Percentiles rank a stretch among this genome's conserved stretches.
Conservation (phyloP, 2,797 vertebrate genomes). For the Urophycis tenuis region DNA sequence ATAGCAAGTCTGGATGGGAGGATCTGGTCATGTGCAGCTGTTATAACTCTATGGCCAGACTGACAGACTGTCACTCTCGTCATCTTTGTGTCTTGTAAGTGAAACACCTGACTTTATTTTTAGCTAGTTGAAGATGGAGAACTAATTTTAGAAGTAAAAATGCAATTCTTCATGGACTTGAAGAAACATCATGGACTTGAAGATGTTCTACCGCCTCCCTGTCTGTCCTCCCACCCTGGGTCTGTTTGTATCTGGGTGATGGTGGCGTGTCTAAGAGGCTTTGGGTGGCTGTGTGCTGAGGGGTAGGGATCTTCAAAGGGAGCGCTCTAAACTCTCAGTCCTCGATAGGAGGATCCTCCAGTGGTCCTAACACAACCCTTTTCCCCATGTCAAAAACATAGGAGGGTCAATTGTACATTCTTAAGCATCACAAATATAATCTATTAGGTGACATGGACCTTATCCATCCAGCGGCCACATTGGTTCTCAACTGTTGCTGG, state of each 20-base stretch:
- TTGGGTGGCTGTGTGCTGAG: constrained; percentile 32
- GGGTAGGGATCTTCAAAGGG: constrained; percentile 11
- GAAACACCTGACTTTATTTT: neutral
- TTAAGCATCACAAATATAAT: neutral
- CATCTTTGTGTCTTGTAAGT: neutral
- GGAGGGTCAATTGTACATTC: neutral
- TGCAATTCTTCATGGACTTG: constrained; percentile 14
- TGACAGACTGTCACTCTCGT: neutral
- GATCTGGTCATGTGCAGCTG: neutral
- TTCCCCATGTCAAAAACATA: neutral
- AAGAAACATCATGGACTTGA: constrained; percentile 25
- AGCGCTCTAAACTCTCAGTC: neutral
- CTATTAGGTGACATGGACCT: neutral
- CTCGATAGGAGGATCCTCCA: too few species aligned
- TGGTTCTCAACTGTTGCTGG: neutral
- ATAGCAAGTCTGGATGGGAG: neutral
- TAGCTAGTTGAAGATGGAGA: neutral
- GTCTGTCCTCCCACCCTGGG: constrained; percentile 23
- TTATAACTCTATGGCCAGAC: neutral
- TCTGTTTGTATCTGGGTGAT: constrained; percentile 41
- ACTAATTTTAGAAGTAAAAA: neutral
- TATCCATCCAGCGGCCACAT: neutral
- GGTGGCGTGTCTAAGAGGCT: constrained; percentile 43
- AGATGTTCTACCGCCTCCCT: constrained; percentile 26
- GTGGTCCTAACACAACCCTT: neutral